A percentile compares a stretch with the other conserved stretches of the same genome.
These are phyloP conservation scores for Squalus acanthias DNA, from an alignment of 2,797 vertebrate genomes.

Conservation along the genomic window DNA sequence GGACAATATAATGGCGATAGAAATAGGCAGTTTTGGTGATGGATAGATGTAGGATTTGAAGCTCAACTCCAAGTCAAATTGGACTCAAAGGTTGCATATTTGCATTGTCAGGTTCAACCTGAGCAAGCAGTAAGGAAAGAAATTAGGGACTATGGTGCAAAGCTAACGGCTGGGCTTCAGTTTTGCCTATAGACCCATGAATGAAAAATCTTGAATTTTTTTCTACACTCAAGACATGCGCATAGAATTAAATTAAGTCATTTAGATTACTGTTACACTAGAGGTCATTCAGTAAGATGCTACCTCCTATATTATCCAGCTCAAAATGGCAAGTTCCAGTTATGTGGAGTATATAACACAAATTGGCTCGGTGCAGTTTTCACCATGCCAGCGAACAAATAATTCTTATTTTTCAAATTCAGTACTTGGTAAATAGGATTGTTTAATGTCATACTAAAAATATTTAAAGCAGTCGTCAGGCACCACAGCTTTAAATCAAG, in stretches of 20 bases:
- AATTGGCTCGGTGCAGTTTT: not conserved
- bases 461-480: not conserved
- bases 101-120: not conserved
- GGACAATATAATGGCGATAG: not conserved
- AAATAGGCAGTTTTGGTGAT: not conserved
- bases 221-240: not conserved
- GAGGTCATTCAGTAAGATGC: not conserved
- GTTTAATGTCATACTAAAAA: not conserved
- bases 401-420: not conserved
- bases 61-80: not conserved
- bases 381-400: not conserved
- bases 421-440: not conserved
- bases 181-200: not conserved
- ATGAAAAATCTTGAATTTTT: not conserved
- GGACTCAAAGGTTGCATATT: not conserved
- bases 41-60: not conserved
- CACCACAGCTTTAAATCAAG: not conserved
- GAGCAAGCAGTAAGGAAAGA: not conserved
- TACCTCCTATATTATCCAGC: too few relatives aligned
- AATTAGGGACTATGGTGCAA: not conserved
- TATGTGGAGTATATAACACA: not conserved
- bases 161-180: not conserved
- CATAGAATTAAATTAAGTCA: not conserved
- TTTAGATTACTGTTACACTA: not conserved
- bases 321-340: not conserved